Conservation (phyloP, 2,797 vertebrate species). For the Phylloscopus collybita region DNA sequence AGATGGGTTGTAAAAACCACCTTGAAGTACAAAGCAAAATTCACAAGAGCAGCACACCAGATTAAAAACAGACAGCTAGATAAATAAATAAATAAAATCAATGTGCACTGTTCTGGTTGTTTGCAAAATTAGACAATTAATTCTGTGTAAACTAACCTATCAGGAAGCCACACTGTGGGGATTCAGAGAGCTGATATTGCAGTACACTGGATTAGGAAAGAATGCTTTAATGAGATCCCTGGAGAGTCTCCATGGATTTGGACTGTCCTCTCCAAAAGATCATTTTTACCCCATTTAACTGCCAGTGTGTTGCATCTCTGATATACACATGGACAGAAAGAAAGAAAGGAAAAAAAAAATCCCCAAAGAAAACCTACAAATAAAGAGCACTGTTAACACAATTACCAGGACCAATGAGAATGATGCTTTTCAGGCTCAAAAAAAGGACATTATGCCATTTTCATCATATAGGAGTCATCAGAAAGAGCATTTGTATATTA, state of each 20-base stretch:
- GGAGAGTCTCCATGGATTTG: constrained; percentile 54
- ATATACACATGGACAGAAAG: not conserved
- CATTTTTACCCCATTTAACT: constrained; percentile 66
- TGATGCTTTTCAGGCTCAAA: not conserved
- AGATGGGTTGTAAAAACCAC: not conserved
- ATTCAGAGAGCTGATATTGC: constrained; percentile 61
- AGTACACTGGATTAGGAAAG: constrained; percentile 42
- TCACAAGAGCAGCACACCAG: not conserved
- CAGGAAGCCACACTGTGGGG: constrained; percentile 59
- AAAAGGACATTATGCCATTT: constrained; percentile 2
- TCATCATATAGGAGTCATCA: not conserved
- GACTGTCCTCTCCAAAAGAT: constrained; percentile 44
- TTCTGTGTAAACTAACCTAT: constrained; percentile 77
- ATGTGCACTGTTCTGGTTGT: constrained; percentile 46
- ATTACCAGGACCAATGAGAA: constrained; percentile 16
- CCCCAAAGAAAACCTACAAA: not conserved
- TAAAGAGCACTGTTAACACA: constrained; percentile 3
- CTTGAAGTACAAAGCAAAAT: constrained; percentile 2
- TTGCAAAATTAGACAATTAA: constrained; percentile 76
- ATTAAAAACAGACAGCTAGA: not conserved
- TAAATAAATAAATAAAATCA: constrained; percentile 40
- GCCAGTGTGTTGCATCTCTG: constrained; percentile 6
- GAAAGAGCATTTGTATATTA: not conserved
- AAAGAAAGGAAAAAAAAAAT: not conserved
- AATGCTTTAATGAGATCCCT: constrained; percentile 77